phyloP scores from a whole-genome alignment of 1,140 invertebrate species.

The Calosoma granatense region DNA sequence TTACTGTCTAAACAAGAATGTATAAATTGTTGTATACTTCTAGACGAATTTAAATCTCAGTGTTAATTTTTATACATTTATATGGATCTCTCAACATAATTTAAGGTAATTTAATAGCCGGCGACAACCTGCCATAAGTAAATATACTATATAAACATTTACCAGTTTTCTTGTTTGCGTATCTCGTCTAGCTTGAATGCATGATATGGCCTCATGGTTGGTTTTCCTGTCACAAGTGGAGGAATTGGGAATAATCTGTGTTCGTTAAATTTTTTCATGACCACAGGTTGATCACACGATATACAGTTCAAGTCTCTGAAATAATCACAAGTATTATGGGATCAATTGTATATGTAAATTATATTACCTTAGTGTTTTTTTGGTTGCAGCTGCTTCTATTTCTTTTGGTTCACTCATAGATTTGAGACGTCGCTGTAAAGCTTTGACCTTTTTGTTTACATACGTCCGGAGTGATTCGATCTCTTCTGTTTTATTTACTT shows the following conservation, averaged over 20 bases:
- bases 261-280: slow-evolving; percentile 51
- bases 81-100: no score
- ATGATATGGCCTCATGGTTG: slow-evolving; percentile 51
- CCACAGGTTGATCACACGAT: slow-evolving; percentile 58
- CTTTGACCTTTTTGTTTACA: slow-evolving; percentile 48
- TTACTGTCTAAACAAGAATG: no score
- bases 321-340: no score
- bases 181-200: slow-evolving; percentile 54
- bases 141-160: no score
- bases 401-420: slow-evolving; percentile 44
- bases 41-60: no score
- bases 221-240: slow-evolving; percentile 37
- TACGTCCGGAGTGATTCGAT: slow-evolving; percentile 53
- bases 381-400: slow-evolving; percentile 58
- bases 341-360: slow-evolving; percentile 1
- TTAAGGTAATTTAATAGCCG: no score
- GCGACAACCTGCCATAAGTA: no score
- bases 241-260: slow-evolving; percentile 34
- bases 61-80: no score
- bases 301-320: slow-evolving; percentile 59
- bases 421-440: slow-evolving; percentile 53
- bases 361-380: slow-evolving; percentile 25
- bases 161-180: slow-evolving; percentile 43
- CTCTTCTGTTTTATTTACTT: slow-evolving; percentile 56
- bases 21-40: no score